Conservation (phyloP, 64 coral and sea anemone species). For the Anthopleura sola region DNA sequence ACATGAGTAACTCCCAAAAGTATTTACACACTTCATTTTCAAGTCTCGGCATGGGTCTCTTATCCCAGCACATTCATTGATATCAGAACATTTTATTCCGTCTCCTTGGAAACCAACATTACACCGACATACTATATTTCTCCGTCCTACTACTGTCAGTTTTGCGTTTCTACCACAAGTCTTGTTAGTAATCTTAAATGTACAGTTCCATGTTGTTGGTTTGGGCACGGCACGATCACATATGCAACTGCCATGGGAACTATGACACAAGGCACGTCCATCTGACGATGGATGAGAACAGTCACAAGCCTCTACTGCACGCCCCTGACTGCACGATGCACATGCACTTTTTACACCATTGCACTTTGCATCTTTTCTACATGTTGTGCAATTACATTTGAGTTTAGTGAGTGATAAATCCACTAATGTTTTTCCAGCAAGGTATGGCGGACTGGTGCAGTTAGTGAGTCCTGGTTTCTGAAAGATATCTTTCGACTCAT, state of each 20-base stretch:
- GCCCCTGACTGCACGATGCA: background rate
- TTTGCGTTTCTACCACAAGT: conserved; percentile 27
- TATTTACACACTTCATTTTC: conserved; percentile 27
- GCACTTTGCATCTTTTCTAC: conserved; percentile 19
- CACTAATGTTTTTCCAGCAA: conserved; percentile 1
- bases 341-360: background rate
- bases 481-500: background rate
- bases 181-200: conserved; percentile 35
- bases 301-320: background rate
- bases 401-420: conserved; percentile 15
- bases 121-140: conserved; percentile 31
- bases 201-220: conserved; percentile 24
- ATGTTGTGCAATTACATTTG: conserved; percentile 15
- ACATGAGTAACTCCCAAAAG: conserved; percentile 15
- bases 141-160: background rate
- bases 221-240: background rate
- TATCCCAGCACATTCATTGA: conserved; percentile 29
- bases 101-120: conserved; percentile 27
- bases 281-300: background rate
- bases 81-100: conserved; percentile 29
- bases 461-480: background rate
- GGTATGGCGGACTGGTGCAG: conserved; percentile 11
- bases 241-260: background rate
- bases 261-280: background rate
- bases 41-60: background rate